Base-by-base conservation (phyloP, 2,888 invertebrate species). In the Synergus itoensis region DNA sequence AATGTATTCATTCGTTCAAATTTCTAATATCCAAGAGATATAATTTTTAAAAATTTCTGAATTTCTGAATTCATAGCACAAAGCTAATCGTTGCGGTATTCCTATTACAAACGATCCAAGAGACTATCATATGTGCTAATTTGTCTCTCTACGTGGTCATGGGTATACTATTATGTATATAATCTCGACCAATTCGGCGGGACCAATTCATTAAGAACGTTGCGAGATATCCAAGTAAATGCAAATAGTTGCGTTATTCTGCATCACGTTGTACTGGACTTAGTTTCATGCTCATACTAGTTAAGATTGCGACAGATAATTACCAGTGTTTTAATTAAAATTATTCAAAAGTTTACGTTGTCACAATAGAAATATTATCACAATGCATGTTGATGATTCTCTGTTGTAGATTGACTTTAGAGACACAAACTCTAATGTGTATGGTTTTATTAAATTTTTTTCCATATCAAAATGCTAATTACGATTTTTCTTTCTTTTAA, bases 201-300 rank as follows among this genome's bases (percentile, higher is more conserved):
- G 65, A 41, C 65, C 65, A 65, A 65, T 65, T 65, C 65, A 65
- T 65, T 65, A 65, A 65, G 65, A 65, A 65, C 65, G 65, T 65
- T 65, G 65, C n/a, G 65, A 65, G 65, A 41, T 65, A 65, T 65
- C 41, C n/a, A 41, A 18, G 65, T 18, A 65, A 65, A 65, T 65
- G 65, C 65, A 65, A 65, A 65, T 65, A 65, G 41, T 65, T 65
- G 65, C n/a, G 64, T 65, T 65, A 65, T 40, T 65, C 41, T n/a
- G 18, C 40, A 41, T 41, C 41, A 65, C 41, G 41, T 18, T 40
- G 9, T 43, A 18, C 16, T 40, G 65, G 40, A 18, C 18, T 40
- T n/a, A n/a, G 41, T 18, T 65, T 7, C n/a, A 65, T 41, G 41
- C n/a, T n/a, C 65, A 16, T 41, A 11, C 65, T 65, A 65, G 65